These are phyloP conservation scores for Pituophis catenifer DNA, from an alignment of 2,113 vertebrate species.

Conservation along the genomic window DNA sequence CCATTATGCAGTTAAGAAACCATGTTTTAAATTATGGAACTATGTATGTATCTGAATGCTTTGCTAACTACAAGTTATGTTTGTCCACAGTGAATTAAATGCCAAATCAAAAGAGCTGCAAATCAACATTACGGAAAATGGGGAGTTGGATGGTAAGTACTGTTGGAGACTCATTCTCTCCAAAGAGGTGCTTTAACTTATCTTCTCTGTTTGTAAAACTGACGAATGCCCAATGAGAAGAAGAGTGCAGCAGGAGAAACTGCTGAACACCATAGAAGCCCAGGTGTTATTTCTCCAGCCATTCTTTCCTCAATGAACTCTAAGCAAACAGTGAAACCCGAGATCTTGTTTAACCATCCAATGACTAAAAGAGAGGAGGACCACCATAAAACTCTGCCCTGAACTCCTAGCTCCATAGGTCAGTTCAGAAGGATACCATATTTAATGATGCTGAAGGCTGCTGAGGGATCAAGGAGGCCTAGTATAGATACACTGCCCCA, in stretches of 20 bases:
- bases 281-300: neutral
- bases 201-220: neutral
- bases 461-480: neutral
- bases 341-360: neutral
- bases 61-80: neutral
- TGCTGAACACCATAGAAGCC: neutral
- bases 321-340: neutral
- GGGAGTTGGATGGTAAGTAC: conserved; percentile 77
- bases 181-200: neutral
- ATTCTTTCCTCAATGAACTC: neutral
- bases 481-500: neutral
- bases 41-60: neutral
- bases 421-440: neutral
- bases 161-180: neutral
- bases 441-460: neutral
- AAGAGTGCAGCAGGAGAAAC: neutral
- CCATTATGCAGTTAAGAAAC: neutral
- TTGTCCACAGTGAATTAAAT: conserved; percentile 84
- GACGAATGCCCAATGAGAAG: neutral
- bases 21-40: neutral
- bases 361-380: neutral
- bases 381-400: neutral
- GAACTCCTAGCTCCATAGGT: neutral
- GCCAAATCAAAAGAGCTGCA: conserved; percentile 88
- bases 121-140: conserved; percentile 79